Base-by-base conservation (phyloP, 2,888 invertebrate species). In the Agonum fuliginosum region DNA sequence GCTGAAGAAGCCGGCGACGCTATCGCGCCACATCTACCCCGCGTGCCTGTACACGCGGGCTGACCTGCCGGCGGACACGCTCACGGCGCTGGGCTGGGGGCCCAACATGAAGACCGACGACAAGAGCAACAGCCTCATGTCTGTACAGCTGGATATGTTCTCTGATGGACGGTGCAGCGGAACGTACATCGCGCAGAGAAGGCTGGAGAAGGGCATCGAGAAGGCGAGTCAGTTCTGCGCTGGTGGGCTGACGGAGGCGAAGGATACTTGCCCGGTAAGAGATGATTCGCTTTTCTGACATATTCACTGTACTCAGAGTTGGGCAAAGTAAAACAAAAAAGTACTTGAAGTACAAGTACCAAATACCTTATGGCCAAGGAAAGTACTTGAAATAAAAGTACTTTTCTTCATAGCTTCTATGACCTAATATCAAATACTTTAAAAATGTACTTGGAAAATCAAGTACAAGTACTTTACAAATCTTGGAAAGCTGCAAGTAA, bases 21-120 rank as follows among this genome's bases (percentile, higher is more conserved):
- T 87, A 77, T 73, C 84, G 46, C 84, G 81, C 1, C 85, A 81
- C 79, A 82, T 84, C 1, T 83, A 87, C 70, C 88, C 88, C 0
- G 85, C 86, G 3, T 88, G 87, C 80, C 81, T 88, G 6, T 78
- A 80, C 3, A 65, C 80, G 0, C 10, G 12, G 2, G 0, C 17
- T 12, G 6, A 8, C 0, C 6, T 70, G 10, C 20, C n/a, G 10
- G 22, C 14, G 3, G 14, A 17, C 12, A 19, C 17, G 14, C 30
- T 27, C 10, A 48, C 30, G 3, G 34, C 30, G 3, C 12, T 30
- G 0, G 46, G 27, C 3, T 71, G 51, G 30, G 71, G 71, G 1
- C 3, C 37, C 19, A 27, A 27, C 58, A 43, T n/a, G 4, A 8
- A 51, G 4, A 51, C 20, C 10, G 10, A 30, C 2, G 14, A 46